A percentile compares a stretch with the other conserved stretches of the same genome.
phyloP scores from a whole-genome alignment of 1,140 invertebrate species.

The Agrilus planipennis region DNA sequence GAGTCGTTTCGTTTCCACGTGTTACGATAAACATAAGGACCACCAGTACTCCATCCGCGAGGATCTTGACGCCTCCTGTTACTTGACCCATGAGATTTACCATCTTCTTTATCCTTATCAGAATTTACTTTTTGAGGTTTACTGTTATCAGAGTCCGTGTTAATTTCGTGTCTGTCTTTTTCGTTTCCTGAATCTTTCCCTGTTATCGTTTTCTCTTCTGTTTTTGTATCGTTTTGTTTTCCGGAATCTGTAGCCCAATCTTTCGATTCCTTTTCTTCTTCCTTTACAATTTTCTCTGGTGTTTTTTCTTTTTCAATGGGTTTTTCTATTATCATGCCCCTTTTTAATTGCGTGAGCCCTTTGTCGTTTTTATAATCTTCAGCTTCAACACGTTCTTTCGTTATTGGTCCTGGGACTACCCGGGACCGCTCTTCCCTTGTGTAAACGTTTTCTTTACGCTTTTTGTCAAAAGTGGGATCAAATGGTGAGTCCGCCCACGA shows the following conservation, averaged over 20 bases:
- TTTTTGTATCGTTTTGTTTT: slow-evolving; percentile 24
- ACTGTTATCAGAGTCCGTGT: slow-evolving; percentile 12
- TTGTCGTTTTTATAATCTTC: slow-evolving; percentile 43
- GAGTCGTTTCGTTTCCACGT: slow-evolving; percentile 17
- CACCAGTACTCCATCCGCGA: slow-evolving; percentile 24
- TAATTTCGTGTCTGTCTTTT: slow-evolving; percentile 8
- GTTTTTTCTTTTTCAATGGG: slow-evolving; percentile 23
- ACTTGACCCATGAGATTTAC: slow-evolving; percentile 24
- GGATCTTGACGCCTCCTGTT: slow-evolving; percentile 26
- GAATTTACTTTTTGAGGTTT: slow-evolving; percentile 17
- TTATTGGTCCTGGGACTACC: slow-evolving; percentile 46
- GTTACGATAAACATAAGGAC: slow-evolving; percentile 14
- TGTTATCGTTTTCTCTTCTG: slow-evolving; percentile 12
- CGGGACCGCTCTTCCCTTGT: slow-evolving; percentile 28
- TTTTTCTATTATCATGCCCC: slow-evolving; percentile 24
- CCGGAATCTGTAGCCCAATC: slow-evolving; percentile 13
- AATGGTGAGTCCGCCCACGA: slow-evolving; percentile 37
- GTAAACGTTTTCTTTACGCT: slow-evolving; percentile 32
- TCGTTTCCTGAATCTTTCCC: slow-evolving; percentile 8
- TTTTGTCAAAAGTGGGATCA: slow-evolving; percentile 37
- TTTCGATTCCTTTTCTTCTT: slow-evolving; percentile 17
- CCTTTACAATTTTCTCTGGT: slow-evolving; percentile 25
- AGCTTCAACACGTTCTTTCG: slow-evolving; percentile 48
- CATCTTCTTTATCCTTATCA: slow-evolving; percentile 31
- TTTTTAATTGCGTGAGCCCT: slow-evolving; percentile 41